Conservation (phyloP, 2,113 vertebrate genomes). For the Leptocoma aspasia region DNA sequence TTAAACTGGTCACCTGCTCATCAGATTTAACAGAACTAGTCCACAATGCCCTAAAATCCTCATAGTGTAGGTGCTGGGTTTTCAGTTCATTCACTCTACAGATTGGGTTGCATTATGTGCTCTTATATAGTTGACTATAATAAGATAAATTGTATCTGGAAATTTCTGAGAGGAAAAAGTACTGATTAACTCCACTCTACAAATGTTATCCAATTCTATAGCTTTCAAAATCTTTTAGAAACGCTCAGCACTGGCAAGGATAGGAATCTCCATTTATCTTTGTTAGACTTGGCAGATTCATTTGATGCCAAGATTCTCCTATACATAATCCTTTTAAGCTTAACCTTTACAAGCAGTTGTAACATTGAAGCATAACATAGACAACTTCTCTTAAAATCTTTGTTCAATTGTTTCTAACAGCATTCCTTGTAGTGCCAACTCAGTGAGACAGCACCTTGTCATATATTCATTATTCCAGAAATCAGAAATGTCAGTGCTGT, state of each 20-base stretch:
- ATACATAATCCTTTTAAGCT: background rate
- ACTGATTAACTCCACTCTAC: background rate
- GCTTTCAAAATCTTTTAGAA: background rate
- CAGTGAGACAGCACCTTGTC: background rate
- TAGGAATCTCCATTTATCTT: background rate
- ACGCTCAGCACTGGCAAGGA: background rate
- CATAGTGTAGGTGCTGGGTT: accelerated
- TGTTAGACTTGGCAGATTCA: background rate
- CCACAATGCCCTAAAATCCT: background rate
- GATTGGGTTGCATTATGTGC: background rate
- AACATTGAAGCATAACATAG: background rate
- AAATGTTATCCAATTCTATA: background rate
- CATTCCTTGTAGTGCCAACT: background rate
- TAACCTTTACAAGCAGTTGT: background rate
- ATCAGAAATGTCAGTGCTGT: background rate
- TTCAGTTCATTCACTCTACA: background rate
- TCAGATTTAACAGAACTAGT: background rate
- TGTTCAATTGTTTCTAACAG: background rate
- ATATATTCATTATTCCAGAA: background rate
- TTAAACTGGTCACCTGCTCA: background rate
- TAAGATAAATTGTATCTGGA: background rate
- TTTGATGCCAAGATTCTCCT: background rate
- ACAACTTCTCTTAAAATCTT: background rate
- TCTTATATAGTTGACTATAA: background rate
- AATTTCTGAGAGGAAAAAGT: background rate